These are phyloP conservation scores for Ganaspis brasiliensis DNA, from an alignment of 2,888 invertebrate genomes.

Conservation along the genomic window DNA sequence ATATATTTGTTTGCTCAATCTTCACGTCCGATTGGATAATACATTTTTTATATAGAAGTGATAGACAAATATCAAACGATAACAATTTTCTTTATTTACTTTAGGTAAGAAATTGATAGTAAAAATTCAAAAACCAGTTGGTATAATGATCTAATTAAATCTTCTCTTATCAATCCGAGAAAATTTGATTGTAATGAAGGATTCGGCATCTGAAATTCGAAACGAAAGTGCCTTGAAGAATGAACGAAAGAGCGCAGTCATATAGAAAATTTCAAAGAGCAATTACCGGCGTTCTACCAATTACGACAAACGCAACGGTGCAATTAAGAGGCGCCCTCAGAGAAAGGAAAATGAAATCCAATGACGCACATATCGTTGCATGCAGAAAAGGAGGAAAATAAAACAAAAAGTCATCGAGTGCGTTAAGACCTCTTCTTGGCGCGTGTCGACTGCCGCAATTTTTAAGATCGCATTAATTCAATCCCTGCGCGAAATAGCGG, in stretches of 20 bases:
- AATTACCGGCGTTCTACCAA: conserved; percentile 38
- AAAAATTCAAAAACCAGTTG: too few species aligned
- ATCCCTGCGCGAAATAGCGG: conserved; percentile 49
- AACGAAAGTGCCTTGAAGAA: conserved; percentile 13
- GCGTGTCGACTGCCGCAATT: conserved; percentile 45
- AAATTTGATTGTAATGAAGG: neutral
- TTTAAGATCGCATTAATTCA: conserved; percentile 45
- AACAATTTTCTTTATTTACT: neutral
- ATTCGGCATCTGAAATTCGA: conserved; percentile 1
- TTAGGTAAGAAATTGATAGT: too few species aligned
- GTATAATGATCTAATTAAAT: too few species aligned
- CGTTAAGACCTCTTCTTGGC: neutral
- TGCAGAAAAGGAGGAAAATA: conserved; percentile 43
- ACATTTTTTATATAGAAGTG: neutral
- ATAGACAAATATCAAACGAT: neutral
- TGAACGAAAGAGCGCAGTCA: conserved; percentile 26
- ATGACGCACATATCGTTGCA: conserved; percentile 37
- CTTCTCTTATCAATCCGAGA: neutral
- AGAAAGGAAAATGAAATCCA: conserved; percentile 30
- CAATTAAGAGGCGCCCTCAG: conserved; percentile 29
- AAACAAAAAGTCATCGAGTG: conserved; percentile 51
- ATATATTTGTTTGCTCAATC: conserved; percentile 49
- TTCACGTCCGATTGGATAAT: conserved; percentile 36
- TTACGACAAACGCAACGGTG: conserved; percentile 29
- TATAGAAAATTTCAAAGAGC: conserved; percentile 41